Base-by-base conservation (phyloP, 2,113 vertebrate genomes). In the Menidia beryllina region DNA sequence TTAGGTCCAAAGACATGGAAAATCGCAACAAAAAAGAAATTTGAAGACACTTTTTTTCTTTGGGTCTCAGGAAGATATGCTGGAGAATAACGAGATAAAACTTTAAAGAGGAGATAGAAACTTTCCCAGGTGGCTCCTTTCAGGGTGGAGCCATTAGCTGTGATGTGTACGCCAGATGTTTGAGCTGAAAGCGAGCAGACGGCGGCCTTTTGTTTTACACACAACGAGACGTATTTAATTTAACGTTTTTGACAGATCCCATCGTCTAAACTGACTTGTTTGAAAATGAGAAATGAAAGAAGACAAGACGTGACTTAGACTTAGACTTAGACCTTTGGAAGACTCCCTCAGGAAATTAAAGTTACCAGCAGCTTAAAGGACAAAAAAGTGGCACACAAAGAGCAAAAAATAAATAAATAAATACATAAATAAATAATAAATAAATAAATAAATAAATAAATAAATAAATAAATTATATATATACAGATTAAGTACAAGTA, bases 121-220 rank as follows among this genome's bases (percentile, higher is more conserved):
- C 26, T 9, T 2, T 30, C 62, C 49, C 30, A 51, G 47, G 47
- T 51, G 49, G 34, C 51, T 39, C 61, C 48, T 51, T 39, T 64
- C 61, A 51, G 19, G 24, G 38, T 24, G 8, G 36, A 51, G 17
- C 48, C 50, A 26, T 51, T 51, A 39, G 25, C 23, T 51, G 34
- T 51, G 17, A 26, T 51, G 61, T 52, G 39, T 34, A 39, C 26
- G 13, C 34, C 61, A 64, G 61, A 39, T 64, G 61, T 36, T 51
- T 47, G 25, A 30, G 25, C 25, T 64, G 61, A 51, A 2, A 51
- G 61, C 9, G 48, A 51, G 30, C 48, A 64, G 61, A 51, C 50
- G 34, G 48, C 47, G 50, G 48, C 30, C 50, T 21, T n/a, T 2
- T 26, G 61, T 17, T 64, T 64, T 39, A 36, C 17, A 64, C 10